A percentile compares a stretch with the other conserved stretches of the same genome.
Evolutionary conservation across 2,113 vertebrate genomes (phyloP).

Genomic region (Acrocephalus arundinaceus): DNA sequence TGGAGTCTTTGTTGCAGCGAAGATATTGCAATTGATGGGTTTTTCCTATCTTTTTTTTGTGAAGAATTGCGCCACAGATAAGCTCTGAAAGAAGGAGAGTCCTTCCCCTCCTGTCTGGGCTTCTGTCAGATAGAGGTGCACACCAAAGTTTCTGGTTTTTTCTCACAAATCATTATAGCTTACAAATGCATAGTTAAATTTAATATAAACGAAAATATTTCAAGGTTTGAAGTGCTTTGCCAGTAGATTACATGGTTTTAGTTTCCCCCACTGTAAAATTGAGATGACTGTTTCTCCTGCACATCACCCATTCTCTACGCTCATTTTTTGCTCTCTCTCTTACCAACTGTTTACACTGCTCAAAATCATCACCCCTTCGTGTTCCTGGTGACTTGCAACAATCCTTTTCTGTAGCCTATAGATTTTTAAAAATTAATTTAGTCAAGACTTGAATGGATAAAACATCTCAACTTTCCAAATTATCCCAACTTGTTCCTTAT

Average conservation of each 20-base stretch:
- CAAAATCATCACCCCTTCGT: neutral
- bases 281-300: neutral
- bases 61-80: neutral
- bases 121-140: neutral
- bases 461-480: neutral
- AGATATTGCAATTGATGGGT: neutral
- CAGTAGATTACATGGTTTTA: neutral
- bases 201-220: neutral
- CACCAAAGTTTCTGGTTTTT: neutral
- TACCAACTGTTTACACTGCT: neutral
- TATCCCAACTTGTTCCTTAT: neutral
- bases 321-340: neutral
- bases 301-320: neutral
- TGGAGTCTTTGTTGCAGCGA: neutral
- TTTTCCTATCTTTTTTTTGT: neutral
- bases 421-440: neutral
- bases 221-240: neutral
- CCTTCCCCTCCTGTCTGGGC: neutral
- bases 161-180: neutral
- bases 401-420: neutral
- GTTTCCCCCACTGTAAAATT: neutral
- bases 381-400: neutral
- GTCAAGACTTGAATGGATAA: neutral
- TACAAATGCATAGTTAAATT: neutral
- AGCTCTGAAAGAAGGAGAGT: neutral